Base-by-base conservation (phyloP, 2,797 vertebrate genomes). In the Tachyglossus aculeatus region DNA sequence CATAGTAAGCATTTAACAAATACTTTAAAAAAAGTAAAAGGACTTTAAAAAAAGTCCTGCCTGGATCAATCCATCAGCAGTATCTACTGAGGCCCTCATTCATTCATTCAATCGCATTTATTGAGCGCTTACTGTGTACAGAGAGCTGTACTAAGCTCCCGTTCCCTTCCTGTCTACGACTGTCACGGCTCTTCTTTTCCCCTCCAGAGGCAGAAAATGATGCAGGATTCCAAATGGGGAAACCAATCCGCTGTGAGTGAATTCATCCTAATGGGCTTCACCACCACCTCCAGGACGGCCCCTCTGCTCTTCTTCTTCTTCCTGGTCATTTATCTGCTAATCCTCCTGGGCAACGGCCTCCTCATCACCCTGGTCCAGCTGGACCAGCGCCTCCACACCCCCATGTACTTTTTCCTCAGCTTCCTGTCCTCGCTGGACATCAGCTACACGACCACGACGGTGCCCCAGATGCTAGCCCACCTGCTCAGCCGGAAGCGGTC, bases 331-430 rank as follows among this genome's bases (percentile, higher is more conserved):
- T 88, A 88, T 34, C 22, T 88, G 19, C 82, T 67, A 31, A 88
- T 82, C 6, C 63, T 88, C 7, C 22, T 65, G 50, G 77, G 84
- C 48, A 90, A 88, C 45, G 76, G 69, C 7, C 72, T 78, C 27
- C 84, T 85, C 32, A 78, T 87, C 33, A 47, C 55, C 34, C 43
- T 88, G 43, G 78, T 66, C 31, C 18, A 56, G 33, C 10, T 62
- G 38, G 84, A 90, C 40, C 79, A 66, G 4, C 34, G 12, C 24
- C 77, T 88, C 33, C 83, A 81, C 18, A 86, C 74, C 6, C 83
- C 84, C 31, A 88, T 88, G 85, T 89, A 88, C 31, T 90, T 90
- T 68, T 88, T 89, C 27, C 82, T 90, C 38, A 45, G 80, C 19
- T 77, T 88, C 36, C 74, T 90, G 41, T 87, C 86, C 27, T 41